Evolutionary conservation across 2,888 invertebrate genomes (phyloP), one percentile per base, ranked within the genome.

Genomic region (Torymus auratus): DNA sequence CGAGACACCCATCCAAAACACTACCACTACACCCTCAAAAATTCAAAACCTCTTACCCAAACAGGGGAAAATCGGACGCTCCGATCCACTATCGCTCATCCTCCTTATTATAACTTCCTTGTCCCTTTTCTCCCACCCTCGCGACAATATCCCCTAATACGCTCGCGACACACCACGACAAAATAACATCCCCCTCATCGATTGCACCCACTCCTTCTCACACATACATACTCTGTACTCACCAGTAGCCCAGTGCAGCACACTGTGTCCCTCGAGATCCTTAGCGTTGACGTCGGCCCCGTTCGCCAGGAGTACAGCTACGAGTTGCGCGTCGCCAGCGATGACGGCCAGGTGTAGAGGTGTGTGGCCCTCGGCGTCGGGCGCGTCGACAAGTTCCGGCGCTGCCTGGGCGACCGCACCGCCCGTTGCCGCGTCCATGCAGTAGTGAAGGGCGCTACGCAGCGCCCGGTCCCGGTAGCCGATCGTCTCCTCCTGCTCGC

Each of bases 181-280:
- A 41, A 41, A 41, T 7, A 41, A 41, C 41, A 41, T 10, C 41
- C 41, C 7, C 7, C 41, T 7, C 41, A 41, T 41, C 41, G 41
- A 41, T 41, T 41, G 7, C 41, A 41, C 41, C 41, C 41, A 41
- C 41, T 41, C 41, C 41, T 41, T 28, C 41, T 10, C 41, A 41
- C 7, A 41, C 41, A 41, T 7, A 41, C 1, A 41, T 41, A 41
- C 7, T 7, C 5, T 41, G 1, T 2, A 7, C 84, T 82, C 90
- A 98, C 98, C 99, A 84, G 98, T 98, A 17, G 99, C 98, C 99
- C 99, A 99, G 91, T 99, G 99, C 12, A 99, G 96, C 65, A 97
- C 96, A 2, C 98, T 97, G 91, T 99, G 99, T 81, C 96, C 96
- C 90, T 99, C 99, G 87, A 96, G 95, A 91, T 99, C 99, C 84